Evolutionary conservation across 2,797 vertebrate species (phyloP).

Genomic region (Arrhamphus sclerolepis): DNA sequence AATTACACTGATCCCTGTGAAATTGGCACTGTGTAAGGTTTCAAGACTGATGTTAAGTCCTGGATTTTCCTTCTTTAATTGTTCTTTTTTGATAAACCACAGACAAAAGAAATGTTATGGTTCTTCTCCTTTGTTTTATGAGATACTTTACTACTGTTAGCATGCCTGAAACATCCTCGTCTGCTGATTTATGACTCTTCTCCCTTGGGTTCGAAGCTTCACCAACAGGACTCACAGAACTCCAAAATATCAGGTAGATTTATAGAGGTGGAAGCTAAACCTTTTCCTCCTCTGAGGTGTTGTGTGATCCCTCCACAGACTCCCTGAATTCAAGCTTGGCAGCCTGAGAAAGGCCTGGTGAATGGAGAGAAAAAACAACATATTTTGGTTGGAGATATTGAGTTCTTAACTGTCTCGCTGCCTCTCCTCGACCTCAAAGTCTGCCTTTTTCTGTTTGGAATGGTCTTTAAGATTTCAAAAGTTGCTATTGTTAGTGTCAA

Average conservation of each 20-base stretch:
- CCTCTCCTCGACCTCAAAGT: constrained; percentile 6
- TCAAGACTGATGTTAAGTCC: constrained; percentile 46
- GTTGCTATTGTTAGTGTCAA: neutral
- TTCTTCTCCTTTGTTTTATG: constrained; percentile 61
- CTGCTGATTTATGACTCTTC: constrained; percentile 69
- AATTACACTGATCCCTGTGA: constrained; percentile 70
- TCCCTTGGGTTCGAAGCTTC: constrained; percentile 51
- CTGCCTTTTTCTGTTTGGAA: constrained; percentile 12
- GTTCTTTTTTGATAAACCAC: constrained; percentile 39
- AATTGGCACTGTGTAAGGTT: constrained; percentile 65
- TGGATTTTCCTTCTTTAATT: constrained; percentile 52
- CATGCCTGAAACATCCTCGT: constrained; percentile 65
- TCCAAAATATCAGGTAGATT: constrained; percentile 76
- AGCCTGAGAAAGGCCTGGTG: constrained; percentile 23
- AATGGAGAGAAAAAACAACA: constrained; percentile 18
- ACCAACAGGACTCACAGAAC: constrained; percentile 50
- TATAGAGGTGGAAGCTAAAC: constrained; percentile 57
- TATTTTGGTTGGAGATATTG: constrained; percentile 13
- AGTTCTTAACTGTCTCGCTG: constrained; percentile 20
- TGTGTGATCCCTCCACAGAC: constrained; percentile 19
- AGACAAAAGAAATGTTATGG: constrained; percentile 48
- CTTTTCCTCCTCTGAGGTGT: constrained; percentile 37
- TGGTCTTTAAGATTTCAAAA: constrained; percentile 16
- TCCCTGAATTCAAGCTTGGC: constrained; percentile 29
- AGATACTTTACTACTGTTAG: constrained; percentile 75